Base-by-base conservation (phyloP, 2,797 vertebrate genomes). In the Leontocebus nigricollis region DNA sequence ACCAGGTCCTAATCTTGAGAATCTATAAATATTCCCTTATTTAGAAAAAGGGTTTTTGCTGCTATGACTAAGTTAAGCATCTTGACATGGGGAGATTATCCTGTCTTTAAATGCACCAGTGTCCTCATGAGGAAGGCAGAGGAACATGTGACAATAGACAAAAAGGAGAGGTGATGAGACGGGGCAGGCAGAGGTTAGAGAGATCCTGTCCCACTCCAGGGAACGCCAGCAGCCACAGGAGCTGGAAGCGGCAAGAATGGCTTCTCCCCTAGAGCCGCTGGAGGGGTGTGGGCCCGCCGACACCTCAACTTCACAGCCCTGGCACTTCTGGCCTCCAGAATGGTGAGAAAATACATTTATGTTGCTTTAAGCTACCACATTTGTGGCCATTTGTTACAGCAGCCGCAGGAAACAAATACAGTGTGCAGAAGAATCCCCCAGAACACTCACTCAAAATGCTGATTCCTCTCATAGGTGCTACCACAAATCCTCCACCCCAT, bases 231-330 rank as follows among this genome's bases (percentile, higher is more conserved):
- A 26, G 52, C 64, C 61, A 14, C 12, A 20, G 41, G 14, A 50
- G 17, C 26, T 0, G 84, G 36, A 12, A 27, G 64, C 36, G 2
- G 12, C 36, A 10, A 14, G 55, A 5, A n/a, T 1, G 1, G 12
- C 36, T 17, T 39, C 52, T 52, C 9, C 20, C 13, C 2, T 24
- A 12, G 36, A n/a, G n/a, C 24, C 30, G 19, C 2, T 44, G 30
- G 2, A 12, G n/a, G n/a, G 6, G 1, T 5, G 8, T 46, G 75
- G 12, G 24, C 64, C 55, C 15, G 7, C 13, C 12, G 0, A 33
- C 3, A 1, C 22, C 52, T 52, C 13, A 15, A 22, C 1, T 81
- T 44, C 41, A 55, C 59, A 33, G 50, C 73, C 7, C n/a, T n/a
- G 19, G 52, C 36, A n/a, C 8, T 46, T 19, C 73, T 4, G 44